Evolutionary conservation across 2,113 vertebrate genomes (phyloP).

Genomic region (Gallinago undulata): DNA sequence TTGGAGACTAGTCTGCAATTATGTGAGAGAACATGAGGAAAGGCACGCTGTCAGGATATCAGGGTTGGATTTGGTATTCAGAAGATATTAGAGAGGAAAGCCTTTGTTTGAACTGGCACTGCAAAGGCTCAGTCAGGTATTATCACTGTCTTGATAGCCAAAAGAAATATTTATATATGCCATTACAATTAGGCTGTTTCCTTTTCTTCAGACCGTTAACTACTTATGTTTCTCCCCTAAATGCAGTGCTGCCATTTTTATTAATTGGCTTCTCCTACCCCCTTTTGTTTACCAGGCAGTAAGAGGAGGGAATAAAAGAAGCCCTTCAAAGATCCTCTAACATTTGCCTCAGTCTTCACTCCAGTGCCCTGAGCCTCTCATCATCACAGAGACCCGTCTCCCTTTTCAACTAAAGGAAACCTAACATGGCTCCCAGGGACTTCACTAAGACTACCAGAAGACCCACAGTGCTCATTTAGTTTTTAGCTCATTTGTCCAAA

Average conservation of each 20-base stretch:
- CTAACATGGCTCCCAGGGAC: not conserved
- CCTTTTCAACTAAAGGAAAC: not conserved
- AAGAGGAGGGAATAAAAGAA: not conserved
- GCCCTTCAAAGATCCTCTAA: not conserved
- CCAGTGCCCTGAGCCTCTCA: not conserved
- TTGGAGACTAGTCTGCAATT: not conserved
- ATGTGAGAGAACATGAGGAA: not conserved
- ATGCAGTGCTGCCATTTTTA: not conserved
- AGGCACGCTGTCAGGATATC: not conserved
- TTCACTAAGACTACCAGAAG: not conserved
- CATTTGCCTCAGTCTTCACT: not conserved
- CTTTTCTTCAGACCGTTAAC: not conserved
- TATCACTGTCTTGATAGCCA: not conserved
- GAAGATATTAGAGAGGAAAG: not conserved
- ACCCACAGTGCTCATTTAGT: not conserved
- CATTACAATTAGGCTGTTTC: not conserved
- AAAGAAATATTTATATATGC: conserved; percentile 40
- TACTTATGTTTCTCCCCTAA: not conserved
- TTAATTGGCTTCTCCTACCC: not conserved
- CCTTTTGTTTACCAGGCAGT: not conserved
- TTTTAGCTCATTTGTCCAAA: not conserved
- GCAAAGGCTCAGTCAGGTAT: not conserved
- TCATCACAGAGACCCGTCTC: not conserved
- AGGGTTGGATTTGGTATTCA: not conserved
- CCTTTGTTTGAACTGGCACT: conserved; percentile 16